Evolutionary conservation across 2,888 invertebrate genomes (phyloP), one percentile per base, ranked within the genome.

Genomic region (Zaprionus lineosus): DNA sequence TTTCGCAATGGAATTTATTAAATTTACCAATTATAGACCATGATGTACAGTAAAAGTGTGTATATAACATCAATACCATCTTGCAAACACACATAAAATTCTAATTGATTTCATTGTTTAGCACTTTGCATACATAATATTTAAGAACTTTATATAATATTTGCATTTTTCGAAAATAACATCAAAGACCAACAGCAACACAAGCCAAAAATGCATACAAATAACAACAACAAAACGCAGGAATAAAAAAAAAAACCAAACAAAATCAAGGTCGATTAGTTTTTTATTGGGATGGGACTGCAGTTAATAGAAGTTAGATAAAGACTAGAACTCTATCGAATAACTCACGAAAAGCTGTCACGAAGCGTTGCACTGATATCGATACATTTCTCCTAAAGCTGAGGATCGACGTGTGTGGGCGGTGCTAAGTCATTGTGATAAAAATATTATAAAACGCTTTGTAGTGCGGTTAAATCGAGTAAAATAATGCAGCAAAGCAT

Each of bases 1-100:
- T 74, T 84, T 76, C 41, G 62, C 84, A 82, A 78, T 72, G 82
- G 63, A 81, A 74, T 71, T 67, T 47, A 65, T 59, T 36, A 40
- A 63, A 72, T 60, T 75, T 59, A 56, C 53, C 48, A 29, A 58
- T 62, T 51, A 61, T 74, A 75, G 85, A 79, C 85, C 85, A 83
- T 83, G 61, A 75, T 83, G 84, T 85, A 81, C 76, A 81, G 79
- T 73, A 82, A 53, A 73, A 36, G 55, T 37, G 65, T 59, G 39
- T 50, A 9, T 33, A 29, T 31, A 28, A 34, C 39, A 39, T 21
- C 36, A 46, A 19, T 34, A n/a, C 41, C 51, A 70, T 15, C 57
- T 48, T 50, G 19, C 46, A 47, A 43, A 55, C 58, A 33, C 61
- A 62, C 52, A 48, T 47, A 50, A 61, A 50, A 71, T 74, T 57